Base-by-base conservation (phyloP, 2,113 vertebrate species). In the Lates calcarifer region DNA sequence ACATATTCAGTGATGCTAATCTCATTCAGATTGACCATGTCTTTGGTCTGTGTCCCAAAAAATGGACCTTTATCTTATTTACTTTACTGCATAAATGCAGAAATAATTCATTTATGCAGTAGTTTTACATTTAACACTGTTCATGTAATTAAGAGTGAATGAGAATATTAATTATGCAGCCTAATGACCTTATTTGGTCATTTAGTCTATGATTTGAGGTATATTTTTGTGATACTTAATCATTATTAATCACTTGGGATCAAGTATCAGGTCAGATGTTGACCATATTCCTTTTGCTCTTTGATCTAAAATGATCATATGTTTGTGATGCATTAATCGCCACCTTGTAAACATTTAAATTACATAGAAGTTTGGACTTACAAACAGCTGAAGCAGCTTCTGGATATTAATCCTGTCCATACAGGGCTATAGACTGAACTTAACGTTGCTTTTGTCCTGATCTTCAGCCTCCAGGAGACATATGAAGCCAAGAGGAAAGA, bases 401-500 rank as follows among this genome's bases (percentile, higher is more conserved):
- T 60, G 9, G 6, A 26, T 29, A 39, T 29, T 51, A 29, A 60
- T 62, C 24, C 13, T 20, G n/a, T 60, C 8, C 35, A 77, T 33
- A 28, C 7, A n/a, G 15, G 3, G 7, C 6, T 43, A 62, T 18
- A 35, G n/a, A 68, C 13, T 67, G 47, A 60, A 5, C 1, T 18
- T 65, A 58, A 45, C 24, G 4, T 65, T 71, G 29, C n/a, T 67
- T 79, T 74, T 53, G 18, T 20, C 3, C 31, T 74, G 22, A 43
- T 76, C 39, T 68, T 55, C 80, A 98, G 97, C 92, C 95, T 98
- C 14, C 97, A 98, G 86, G 96, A 98, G 89, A 98, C 97, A 0
- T 98, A 98, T 0, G 96, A 98, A 92, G 94, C 96, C 82, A 98
- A 98, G 91, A 96, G 97, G 83, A 98, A 96, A 89, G 97, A 98